A percentile compares a stretch with the other conserved stretches of the same genome.
Evolutionary conservation across 2,888 invertebrate species (phyloP).

Genomic region (Drosophila buzzatii): DNA sequence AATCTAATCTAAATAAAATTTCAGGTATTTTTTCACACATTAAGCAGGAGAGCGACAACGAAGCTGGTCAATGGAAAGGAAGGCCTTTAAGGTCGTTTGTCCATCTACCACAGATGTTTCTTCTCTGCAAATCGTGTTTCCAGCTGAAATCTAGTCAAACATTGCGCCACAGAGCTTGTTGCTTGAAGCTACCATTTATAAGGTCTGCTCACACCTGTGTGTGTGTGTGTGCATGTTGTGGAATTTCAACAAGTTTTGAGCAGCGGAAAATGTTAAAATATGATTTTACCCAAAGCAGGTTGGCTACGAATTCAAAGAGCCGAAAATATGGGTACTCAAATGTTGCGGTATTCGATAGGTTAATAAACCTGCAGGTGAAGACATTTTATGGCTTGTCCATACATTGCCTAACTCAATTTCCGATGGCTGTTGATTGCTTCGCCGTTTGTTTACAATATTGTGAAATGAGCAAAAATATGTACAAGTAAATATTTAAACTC

Average conservation of each 20-base stretch:
- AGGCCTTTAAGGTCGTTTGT: slow-evolving; percentile 3
- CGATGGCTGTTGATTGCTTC: neutral
- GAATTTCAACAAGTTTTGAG: slow-evolving; percentile 72
- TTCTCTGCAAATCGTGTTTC: neutral
- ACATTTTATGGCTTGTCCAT: slow-evolving; percentile 1
- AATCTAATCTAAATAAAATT: too few relatives aligned
- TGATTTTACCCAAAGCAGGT: slow-evolving; percentile 77
- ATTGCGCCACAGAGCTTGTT: slow-evolving; percentile 59
- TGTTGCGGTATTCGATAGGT: slow-evolving; percentile 57
- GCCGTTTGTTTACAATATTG: neutral
- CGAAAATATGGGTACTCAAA: slow-evolving; percentile 53
- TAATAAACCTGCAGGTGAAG: slow-evolving; percentile 45
- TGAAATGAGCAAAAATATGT: neutral
- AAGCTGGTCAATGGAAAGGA: neutral
- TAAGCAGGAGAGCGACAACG: neutral
- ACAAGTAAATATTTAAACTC: too few relatives aligned
- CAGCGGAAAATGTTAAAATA: slow-evolving; percentile 69
- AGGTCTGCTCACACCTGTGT: slow-evolving; percentile 48
- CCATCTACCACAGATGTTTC: neutral
- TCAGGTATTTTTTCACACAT: too few relatives aligned
- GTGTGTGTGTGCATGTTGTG: slow-evolving; percentile 30
- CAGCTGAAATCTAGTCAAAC: slow-evolving; percentile 62
- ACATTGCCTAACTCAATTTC: neutral
- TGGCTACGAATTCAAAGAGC: slow-evolving; percentile 42
- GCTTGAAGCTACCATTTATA: slow-evolving; percentile 66